Conservation (phyloP, 2,113 vertebrate genomes). For the Calypte anna region DNA sequence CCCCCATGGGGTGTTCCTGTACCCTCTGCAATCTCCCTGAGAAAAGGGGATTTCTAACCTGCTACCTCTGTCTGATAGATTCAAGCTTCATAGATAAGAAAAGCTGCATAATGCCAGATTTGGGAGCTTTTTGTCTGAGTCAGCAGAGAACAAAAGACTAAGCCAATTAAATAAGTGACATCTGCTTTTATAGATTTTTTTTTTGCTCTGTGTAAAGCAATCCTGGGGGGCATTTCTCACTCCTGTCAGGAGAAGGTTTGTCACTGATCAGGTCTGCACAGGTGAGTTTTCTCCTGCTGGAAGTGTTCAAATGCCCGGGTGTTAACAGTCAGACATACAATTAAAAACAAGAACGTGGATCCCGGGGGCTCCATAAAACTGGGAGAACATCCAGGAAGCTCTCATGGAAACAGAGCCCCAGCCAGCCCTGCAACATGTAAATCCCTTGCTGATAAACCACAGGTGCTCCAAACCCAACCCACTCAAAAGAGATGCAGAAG, state of each 20-base stretch:
- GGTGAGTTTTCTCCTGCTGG: not conserved
- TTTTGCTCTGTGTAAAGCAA: not conserved
- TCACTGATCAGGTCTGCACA: not conserved
- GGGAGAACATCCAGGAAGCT: not conserved
- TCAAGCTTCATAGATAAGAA: not conserved
- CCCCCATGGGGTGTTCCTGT: not conserved
- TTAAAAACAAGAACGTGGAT: not conserved
- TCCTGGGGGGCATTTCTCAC: not conserved
- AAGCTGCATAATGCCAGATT: not conserved
- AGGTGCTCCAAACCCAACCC: not conserved
- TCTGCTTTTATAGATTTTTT: not conserved
- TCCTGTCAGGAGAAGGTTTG: not conserved
- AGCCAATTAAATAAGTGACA: slow-evolving; percentile 11
- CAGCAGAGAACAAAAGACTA: slow-evolving; percentile 28
- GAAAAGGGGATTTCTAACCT: not conserved
- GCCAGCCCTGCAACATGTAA: not conserved
- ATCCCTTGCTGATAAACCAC: not conserved
- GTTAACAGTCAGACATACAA: not conserved
- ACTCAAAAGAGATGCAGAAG: not conserved
- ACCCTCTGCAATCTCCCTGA: not conserved
- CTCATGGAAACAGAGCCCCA: not conserved
- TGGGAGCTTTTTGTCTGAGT: slow-evolving; percentile 29
- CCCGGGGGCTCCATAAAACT: not conserved
- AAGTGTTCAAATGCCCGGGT: not conserved
- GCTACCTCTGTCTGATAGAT: not conserved